Evolutionary conservation across 2,888 invertebrate species (phyloP), one percentile per base, ranked within the genome.

Genomic region (Portevinia maculata): DNA sequence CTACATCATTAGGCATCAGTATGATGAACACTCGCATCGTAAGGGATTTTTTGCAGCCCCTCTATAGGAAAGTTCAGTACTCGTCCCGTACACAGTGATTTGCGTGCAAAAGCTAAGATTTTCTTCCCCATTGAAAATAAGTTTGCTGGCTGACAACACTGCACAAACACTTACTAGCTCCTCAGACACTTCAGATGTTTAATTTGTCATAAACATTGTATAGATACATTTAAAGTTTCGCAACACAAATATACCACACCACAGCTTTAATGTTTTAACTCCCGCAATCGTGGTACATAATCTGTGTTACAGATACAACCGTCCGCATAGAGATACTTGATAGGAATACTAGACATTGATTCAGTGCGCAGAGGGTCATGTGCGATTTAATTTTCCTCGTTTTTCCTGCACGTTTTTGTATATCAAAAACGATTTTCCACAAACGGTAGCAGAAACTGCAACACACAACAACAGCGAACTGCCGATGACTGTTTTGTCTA

Each of bases 341-440:
- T 70, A 44, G 39, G 69, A 75, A 64, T 50, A 59, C 44, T 70
- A 70, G 73, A 62, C 60, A 69, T 62, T 65, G 41, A 60, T 74
- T 74, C 57, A 55, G 44, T 74, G 57, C 50, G 50, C 59, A 21
- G 21, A 60, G 64, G 48, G 53, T 75, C 75, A 65, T 73, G 60
- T 71, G 55, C 71, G 57, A 78, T 76, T 60, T 73, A 50, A 57
- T 76, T 67, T 62, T 75, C 34, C 41, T 79, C 30, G 4, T 44
- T 65, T 39, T 74, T 59, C 44, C 44, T 62, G 8, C 21, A 5
- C 13, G 15, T 3, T 53, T 70, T 55, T 48, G 34, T 64, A 52
- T 48, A 52, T 32, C 64, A 44, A 57, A 60, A 83, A 73, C 46
- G 53, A 83, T 62, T 83, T 76, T 83, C 15, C 50, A 62, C 50